Evolutionary conservation across 2,888 invertebrate species (phyloP).

Genomic region (Oxystoma pomonae): DNA sequence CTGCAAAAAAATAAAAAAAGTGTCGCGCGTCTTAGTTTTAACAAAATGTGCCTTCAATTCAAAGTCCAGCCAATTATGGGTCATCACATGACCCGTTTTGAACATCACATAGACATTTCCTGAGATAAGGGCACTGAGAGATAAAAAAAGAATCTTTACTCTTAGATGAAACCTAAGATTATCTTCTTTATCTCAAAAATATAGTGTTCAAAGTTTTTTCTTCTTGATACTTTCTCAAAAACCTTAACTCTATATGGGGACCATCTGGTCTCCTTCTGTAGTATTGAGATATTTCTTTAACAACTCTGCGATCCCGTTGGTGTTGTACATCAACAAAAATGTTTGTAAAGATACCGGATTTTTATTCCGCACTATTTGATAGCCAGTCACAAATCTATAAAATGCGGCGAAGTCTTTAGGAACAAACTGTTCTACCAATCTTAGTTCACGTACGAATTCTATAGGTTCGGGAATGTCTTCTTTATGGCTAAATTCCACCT

Average conservation of each 20-base stretch:
- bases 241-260: not conserved
- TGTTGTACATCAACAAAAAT: slow-evolving; percentile 38
- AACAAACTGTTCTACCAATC: slow-evolving; percentile 28
- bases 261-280: slow-evolving; percentile 8
- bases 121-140: too few relatives aligned
- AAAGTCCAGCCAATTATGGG: too few relatives aligned
- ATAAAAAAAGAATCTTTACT: too few relatives aligned
- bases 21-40: too few relatives aligned
- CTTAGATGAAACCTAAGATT: too few relatives aligned
- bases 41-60: too few relatives aligned
- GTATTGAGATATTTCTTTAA: slow-evolving; percentile 28
- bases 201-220: too few relatives aligned
- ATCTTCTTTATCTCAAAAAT: too few relatives aligned
- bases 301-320: slow-evolving; percentile 31
- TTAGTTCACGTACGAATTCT: slow-evolving; percentile 34
- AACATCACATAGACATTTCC: too few relatives aligned
- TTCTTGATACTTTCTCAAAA: too few relatives aligned
- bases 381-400: slow-evolving; percentile 37
- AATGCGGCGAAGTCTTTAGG: slow-evolving; percentile 34
- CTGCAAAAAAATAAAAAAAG: too few relatives aligned
- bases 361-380: slow-evolving; percentile 36
- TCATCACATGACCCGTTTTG: too few relatives aligned
- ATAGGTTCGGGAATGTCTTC: slow-evolving; percentile 31
- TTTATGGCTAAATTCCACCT: slow-evolving; percentile 28
- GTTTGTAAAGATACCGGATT: slow-evolving; percentile 37